Percentiles rank a stretch among this genome's conserved stretches.
Conservation (phyloP, 2,113 vertebrate species). For the Eubucco bourcierii region DNA sequence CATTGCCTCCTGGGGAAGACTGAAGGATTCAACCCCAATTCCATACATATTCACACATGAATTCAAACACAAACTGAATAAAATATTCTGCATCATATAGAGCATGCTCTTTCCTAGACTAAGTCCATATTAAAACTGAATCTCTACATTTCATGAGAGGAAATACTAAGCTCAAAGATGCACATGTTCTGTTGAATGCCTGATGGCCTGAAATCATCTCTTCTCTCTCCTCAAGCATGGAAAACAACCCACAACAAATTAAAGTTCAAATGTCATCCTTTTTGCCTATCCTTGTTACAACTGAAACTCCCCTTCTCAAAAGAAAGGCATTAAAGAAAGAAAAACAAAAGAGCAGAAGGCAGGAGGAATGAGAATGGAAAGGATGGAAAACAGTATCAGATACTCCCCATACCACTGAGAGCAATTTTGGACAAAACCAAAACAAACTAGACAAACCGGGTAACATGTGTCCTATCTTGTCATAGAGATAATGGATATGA, state of each 20-base stretch:
- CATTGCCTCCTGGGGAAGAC: not conserved
- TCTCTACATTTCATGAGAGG: not conserved
- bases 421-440: not conserved
- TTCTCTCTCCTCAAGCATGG: not conserved
- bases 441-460: not conserved
- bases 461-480: not conserved
- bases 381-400: not conserved
- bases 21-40: not conserved
- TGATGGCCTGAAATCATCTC: constrained; percentile 4
- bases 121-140: not conserved
- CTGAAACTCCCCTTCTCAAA: not conserved
- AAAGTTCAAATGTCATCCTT: not conserved
- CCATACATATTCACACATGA: not conserved
- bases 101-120: not conserved
- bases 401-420: not conserved
- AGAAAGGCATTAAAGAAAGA: not conserved
- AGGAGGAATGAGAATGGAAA: not conserved
- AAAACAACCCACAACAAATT: not conserved
- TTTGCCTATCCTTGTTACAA: not conserved
- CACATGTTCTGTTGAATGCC: not conserved
- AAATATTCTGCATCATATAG: not conserved
- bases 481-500: not conserved
- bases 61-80: not conserved
- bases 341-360: not conserved
- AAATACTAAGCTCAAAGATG: not conserved